phyloP scores from a whole-genome alignment of 2,797 vertebrate species.

The Sebastes dallii region DNA sequence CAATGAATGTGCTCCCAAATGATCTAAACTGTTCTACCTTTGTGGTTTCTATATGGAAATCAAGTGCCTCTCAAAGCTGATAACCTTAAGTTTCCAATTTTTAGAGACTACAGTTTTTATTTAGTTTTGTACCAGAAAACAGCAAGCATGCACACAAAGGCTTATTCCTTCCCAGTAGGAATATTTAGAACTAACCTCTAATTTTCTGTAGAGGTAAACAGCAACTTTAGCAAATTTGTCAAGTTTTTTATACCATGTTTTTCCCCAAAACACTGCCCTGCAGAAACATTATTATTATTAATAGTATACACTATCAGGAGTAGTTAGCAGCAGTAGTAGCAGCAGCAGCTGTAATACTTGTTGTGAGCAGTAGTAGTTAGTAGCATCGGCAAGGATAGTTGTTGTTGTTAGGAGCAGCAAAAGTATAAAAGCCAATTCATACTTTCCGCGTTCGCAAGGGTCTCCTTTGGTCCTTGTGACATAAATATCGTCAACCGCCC shows the following conservation, averaged over 20 bases:
- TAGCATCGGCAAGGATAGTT: not conserved
- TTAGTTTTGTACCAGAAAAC: not conserved
- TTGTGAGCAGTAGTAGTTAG: not conserved
- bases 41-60: not conserved
- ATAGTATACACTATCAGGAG: not conserved
- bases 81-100: not conserved
- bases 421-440: not conserved
- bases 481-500: not conserved
- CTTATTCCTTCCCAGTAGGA: not conserved
- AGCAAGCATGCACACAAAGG: slow-evolving; percentile 64
- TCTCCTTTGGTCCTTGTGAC: not conserved
- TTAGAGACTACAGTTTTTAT: not conserved
- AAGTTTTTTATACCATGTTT: not conserved
- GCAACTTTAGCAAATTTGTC: not conserved
- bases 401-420: not conserved
- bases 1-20: slow-evolving; percentile 29
- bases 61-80: slow-evolving; percentile 30
- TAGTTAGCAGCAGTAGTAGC: not conserved
- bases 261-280: slow-evolving; percentile 23
- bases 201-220: not conserved
- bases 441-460: not conserved
- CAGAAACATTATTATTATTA: slow-evolving; percentile 23
- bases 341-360: not conserved
- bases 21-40: not conserved
- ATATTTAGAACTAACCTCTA: not conserved